Evolutionary conservation across 2,113 vertebrate genomes (phyloP).

Genomic region (Atrichornis clamosus): DNA sequence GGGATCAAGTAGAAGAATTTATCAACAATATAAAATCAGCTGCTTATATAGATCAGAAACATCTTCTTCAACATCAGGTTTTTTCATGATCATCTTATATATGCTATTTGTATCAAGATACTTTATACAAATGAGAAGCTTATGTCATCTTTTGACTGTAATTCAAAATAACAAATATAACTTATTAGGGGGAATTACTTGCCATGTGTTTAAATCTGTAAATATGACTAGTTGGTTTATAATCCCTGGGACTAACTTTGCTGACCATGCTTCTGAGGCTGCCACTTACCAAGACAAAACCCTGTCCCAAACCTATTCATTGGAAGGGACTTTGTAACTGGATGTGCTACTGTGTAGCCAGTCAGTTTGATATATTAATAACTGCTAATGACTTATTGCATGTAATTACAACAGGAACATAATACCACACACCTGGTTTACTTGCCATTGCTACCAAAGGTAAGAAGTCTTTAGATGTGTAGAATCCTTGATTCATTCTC

Average conservation of each 20-base stretch:
- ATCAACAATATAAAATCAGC: neutral
- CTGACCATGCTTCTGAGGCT: neutral
- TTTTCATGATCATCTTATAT: neutral
- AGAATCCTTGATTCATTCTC: constrained; percentile 84
- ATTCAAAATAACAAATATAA: neutral
- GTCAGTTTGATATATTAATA: neutral
- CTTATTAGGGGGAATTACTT: neutral
- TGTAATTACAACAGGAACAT: neutral
- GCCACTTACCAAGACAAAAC: neutral
- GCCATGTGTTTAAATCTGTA: neutral
- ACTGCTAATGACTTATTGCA: neutral
- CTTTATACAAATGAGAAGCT: neutral
- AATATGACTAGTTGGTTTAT: neutral
- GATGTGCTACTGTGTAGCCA: neutral
- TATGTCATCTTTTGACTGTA: neutral
- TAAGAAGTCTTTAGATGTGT: constrained; percentile 90
- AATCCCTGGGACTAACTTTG: neutral
- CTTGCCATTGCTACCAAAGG: constrained; percentile 87
- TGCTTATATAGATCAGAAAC: neutral
- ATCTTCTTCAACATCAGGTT: neutral
- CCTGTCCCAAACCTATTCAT: neutral
- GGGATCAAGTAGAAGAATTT: neutral
- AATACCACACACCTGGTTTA: constrained; percentile 79
- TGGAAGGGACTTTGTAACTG: neutral
- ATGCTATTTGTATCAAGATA: neutral